Evolutionary conservation across 37 sponge, comb jelly and placozoan genomes (phyloP).

Genomic region (Oopsacas minuta): DNA sequence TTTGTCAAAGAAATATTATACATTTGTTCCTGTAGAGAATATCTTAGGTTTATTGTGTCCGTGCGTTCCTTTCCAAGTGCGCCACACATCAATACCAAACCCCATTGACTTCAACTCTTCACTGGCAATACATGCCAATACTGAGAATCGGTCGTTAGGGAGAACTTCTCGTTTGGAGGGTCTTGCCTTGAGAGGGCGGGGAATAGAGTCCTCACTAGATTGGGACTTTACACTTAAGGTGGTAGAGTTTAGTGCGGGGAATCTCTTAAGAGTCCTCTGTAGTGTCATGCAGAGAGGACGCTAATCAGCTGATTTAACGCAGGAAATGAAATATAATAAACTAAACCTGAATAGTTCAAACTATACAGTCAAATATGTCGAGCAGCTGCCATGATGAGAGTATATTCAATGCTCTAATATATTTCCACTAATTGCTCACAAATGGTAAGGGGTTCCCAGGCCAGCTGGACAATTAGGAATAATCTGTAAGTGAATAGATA

Average conservation of each 20-base stretch:
- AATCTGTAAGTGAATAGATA: too few species aligned
- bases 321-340: too few species aligned
- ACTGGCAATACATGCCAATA: conserved; percentile 4
- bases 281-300: background rate
- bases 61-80: conserved; percentile 5
- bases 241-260: background rate
- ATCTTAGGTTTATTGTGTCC: background rate
- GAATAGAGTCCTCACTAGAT: background rate
- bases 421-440: too few species aligned
- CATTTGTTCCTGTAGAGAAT: background rate
- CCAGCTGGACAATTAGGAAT: too few species aligned
- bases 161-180: background rate
- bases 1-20: background rate
- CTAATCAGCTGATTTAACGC: too few species aligned
- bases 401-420: too few species aligned
- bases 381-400: too few species aligned
- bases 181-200: background rate
- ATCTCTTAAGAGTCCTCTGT: background rate
- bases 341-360: too few species aligned
- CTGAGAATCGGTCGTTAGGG: background rate
- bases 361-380: too few species aligned
- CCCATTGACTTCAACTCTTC: background rate
- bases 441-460: too few species aligned
- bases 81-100: background rate
- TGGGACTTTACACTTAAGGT: background rate